Evolutionary conservation across 2,113 vertebrate genomes (phyloP).

Genomic region (Anguilla rostrata): DNA sequence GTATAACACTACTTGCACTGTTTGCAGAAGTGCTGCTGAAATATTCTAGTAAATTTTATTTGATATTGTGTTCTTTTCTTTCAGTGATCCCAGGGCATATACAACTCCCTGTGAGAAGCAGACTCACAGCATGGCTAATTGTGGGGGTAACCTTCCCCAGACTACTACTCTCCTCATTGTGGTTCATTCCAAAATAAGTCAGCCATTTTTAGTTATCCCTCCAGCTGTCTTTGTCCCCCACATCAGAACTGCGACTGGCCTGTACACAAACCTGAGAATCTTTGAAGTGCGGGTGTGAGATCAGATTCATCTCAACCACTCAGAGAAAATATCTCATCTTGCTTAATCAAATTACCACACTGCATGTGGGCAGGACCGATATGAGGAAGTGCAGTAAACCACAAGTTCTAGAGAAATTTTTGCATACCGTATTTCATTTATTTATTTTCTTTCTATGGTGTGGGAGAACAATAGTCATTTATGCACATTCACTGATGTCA

Average conservation of each 20-base stretch:
- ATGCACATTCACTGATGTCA: too few species aligned
- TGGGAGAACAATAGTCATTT: too few species aligned
- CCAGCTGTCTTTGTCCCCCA: neutral
- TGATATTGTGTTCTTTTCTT: neutral
- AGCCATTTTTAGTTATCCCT: neutral
- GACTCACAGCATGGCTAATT: neutral
- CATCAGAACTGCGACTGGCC: neutral
- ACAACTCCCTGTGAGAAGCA: neutral
- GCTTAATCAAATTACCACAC: neutral
- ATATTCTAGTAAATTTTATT: neutral
- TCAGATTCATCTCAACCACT: neutral
- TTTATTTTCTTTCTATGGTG: too few species aligned
- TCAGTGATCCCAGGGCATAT: neutral
- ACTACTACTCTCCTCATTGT: neutral
- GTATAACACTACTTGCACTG: neutral
- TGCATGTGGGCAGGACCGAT: neutral
- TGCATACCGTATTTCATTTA: too few species aligned
- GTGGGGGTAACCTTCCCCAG: neutral
- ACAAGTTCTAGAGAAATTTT: neutral
- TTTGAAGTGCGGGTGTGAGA: too few species aligned
- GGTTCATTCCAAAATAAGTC: neutral
- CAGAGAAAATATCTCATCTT: neutral
- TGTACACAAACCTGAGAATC: neutral
- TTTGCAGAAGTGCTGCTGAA: neutral
- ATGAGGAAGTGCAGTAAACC: neutral